Conservation (phyloP, 53 echinoderm and acorn worm species). For the Holothuria leucospilota region DNA sequence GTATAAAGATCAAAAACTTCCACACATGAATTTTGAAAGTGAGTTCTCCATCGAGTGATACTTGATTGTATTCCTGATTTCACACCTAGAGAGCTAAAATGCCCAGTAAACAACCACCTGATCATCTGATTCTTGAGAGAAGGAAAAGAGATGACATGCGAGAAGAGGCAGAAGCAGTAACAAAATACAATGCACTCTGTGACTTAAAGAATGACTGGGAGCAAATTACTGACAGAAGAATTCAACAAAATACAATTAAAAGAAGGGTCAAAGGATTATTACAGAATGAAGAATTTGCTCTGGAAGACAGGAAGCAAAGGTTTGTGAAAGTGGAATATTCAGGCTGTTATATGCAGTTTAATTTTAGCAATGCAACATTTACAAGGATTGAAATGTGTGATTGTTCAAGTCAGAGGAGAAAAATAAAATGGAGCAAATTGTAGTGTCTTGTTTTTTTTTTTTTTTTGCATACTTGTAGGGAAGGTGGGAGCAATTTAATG, state of each 20-base stretch:
- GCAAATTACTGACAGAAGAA: slow-evolving; percentile 85
- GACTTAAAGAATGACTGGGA: slow-evolving; percentile 99
- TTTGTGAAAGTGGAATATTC: slow-evolving; percentile 10
- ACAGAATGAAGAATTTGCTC: slow-evolving; percentile 86
- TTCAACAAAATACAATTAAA: slow-evolving; percentile 89
- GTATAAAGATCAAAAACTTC: too few relatives aligned
- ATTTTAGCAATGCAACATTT: not conserved
- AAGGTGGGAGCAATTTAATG: too few relatives aligned
- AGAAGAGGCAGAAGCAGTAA: slow-evolving; percentile 88
- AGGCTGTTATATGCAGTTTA: not conserved
- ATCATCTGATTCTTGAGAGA: slow-evolving; percentile 89
- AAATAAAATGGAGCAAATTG: too few relatives aligned
- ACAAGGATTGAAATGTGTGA: too few relatives aligned
- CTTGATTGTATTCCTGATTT: not conserved
- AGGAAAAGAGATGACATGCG: slow-evolving; percentile 87
- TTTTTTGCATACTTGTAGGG: too few relatives aligned
- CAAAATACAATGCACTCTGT: slow-evolving; percentile 93
- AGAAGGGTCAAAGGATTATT: slow-evolving; percentile 81
- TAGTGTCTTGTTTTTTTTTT: too few relatives aligned
- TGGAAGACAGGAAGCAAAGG: slow-evolving; percentile 96
- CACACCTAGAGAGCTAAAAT: slow-evolving; percentile 89
- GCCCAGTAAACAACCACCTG: slow-evolving; percentile 94
- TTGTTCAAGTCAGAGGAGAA: too few relatives aligned
- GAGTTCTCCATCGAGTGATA: too few relatives aligned
- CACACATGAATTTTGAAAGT: too few relatives aligned